These are phyloP conservation scores for Philopedon plagiatum DNA, from an alignment of 2,888 invertebrate species.

Conservation along the genomic window DNA sequence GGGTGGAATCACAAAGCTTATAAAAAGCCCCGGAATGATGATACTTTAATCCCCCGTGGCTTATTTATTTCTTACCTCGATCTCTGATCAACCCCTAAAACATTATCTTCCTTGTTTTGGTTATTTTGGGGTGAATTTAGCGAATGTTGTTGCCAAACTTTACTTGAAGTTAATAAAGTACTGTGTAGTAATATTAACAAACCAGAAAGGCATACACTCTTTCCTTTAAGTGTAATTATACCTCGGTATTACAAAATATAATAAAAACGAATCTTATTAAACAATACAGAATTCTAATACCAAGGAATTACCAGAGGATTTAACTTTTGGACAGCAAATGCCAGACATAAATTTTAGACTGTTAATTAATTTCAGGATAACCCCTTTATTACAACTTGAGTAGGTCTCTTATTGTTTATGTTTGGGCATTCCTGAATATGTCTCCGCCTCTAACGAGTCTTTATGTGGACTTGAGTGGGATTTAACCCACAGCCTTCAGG, in stretches of 20 bases:
- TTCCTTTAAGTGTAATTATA: too few relatives aligned
- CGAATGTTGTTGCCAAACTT: constrained; percentile 8
- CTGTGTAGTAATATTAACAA: too few relatives aligned
- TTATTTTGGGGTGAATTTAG: constrained; percentile 7
- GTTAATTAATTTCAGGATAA: too few relatives aligned
- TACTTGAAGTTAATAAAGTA: not conserved
- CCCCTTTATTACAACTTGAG: too few relatives aligned
- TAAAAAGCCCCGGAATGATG: constrained; percentile 18
- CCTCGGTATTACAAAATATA: too few relatives aligned
- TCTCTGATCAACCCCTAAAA: constrained; percentile 25
- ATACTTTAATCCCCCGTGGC: constrained; percentile 3
- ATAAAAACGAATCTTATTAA: too few relatives aligned
- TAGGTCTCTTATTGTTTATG: not conserved
- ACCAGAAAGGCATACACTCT: too few relatives aligned
- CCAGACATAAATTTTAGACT: too few relatives aligned
- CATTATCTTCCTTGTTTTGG: constrained; percentile 14
- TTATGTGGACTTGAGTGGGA: not conserved
- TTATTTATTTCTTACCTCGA: constrained; percentile 29
- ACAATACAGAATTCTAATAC: too few relatives aligned
- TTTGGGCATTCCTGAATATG: not conserved
- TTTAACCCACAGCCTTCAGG: not conserved
- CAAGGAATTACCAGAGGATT: too few relatives aligned
- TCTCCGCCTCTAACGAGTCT: not conserved
- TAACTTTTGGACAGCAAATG: too few relatives aligned
- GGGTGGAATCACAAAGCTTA: not conserved